Evolutionary conservation across 2,888 invertebrate genomes (phyloP).

Genomic region (Caenorhabditis drosophilae): DNA sequence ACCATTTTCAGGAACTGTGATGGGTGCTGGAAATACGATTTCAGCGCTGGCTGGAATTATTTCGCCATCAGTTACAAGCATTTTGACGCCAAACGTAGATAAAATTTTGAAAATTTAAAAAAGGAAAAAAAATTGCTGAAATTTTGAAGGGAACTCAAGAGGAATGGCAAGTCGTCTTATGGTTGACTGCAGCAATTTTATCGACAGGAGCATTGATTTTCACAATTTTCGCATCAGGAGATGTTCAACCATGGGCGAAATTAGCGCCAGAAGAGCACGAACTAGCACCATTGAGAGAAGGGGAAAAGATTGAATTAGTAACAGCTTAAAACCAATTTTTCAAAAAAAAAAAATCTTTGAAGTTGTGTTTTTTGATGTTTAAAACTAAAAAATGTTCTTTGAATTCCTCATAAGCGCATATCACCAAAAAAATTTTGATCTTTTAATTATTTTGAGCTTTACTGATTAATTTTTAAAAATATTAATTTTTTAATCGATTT

Average conservation of each 20-base stretch:
- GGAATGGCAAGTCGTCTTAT: conserved; percentile 68
- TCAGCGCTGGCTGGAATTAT: conserved; percentile 69
- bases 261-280: conserved; percentile 34
- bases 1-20: conserved; percentile 59
- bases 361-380: too few relatives aligned
- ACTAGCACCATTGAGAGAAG: conserved; percentile 35
- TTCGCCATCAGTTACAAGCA: conserved; percentile 62
- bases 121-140: background rate
- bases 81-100: conserved; percentile 60
- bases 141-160: conserved; percentile 61
- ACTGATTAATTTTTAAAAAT: too few relatives aligned
- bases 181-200: conserved; percentile 69
- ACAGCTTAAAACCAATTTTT: too few relatives aligned
- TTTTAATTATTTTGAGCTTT: too few relatives aligned
- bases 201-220: conserved; percentile 70
- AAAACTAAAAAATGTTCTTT: too few relatives aligned
- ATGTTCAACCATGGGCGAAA: conserved; percentile 53
- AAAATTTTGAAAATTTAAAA: background rate
- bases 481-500: background rate
- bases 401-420: too few relatives aligned
- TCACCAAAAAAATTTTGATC: too few relatives aligned
- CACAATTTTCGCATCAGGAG: conserved; percentile 45
- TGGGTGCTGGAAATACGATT: conserved; percentile 69
- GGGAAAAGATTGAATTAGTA: conserved; percentile 34
- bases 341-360: too few relatives aligned